These are phyloP conservation scores for Opisthocomus hoazin DNA, from an alignment of 2,113 vertebrate genomes.

Conservation along the genomic window DNA sequence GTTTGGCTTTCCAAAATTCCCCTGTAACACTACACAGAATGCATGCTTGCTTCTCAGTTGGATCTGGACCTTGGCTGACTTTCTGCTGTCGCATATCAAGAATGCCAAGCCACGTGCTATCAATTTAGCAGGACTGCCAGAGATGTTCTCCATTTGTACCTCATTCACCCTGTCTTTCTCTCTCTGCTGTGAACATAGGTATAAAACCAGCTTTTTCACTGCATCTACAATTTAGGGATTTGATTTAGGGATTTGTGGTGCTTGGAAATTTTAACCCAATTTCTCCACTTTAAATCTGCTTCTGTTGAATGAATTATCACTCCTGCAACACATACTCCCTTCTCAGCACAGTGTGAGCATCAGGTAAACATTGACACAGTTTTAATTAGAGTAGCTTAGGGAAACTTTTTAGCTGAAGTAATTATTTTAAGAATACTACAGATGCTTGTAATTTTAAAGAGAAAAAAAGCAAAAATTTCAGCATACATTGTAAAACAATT, in stretches of 20 bases:
- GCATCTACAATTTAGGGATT: not conserved
- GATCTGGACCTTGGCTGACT: not conserved
- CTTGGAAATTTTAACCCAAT: not conserved
- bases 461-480: not conserved
- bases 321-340: not conserved
- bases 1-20: not conserved
- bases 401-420: not conserved
- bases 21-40: not conserved
- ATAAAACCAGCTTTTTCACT: not conserved
- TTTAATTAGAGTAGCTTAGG: conserved; percentile 3
- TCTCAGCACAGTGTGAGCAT: not conserved
- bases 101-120: not conserved
- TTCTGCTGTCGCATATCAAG: not conserved
- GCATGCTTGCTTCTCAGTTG: not conserved
- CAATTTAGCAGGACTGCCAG: not conserved
- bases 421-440: not conserved
- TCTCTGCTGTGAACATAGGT: not conserved
- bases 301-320: not conserved
- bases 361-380: not conserved
- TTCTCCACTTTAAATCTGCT: not conserved
- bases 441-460: not conserved
- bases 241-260: not conserved
- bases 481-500: not conserved
- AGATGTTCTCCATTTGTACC: not conserved
- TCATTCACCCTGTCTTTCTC: not conserved